Base-by-base conservation (phyloP, 2,797 vertebrate species). In the Sphenodon punctatus region DNA sequence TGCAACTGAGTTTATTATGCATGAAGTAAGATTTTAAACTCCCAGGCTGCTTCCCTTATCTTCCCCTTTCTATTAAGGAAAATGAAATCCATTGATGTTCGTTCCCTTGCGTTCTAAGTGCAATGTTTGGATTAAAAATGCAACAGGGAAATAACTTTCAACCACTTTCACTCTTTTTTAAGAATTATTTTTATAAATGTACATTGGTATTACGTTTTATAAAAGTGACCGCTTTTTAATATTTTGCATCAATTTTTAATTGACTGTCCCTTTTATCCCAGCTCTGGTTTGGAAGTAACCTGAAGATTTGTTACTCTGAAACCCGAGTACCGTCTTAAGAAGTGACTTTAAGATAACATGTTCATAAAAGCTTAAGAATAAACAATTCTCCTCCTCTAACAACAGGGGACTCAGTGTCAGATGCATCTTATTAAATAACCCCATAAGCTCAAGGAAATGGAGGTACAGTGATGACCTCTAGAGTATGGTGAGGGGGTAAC, bases 51-150 rank as follows among this genome's bases (percentile, higher is more conserved):
- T 66, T 49, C 38, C 60, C 85, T 41, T 74, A 60, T 36, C 72
- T 61, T 48, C 43, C 27, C 43, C 27, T 23, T 32, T 34, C 32
- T 27, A 74, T 67, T 41, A 38, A 82, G 64, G 30, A 51, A 72
- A 55, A 51, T 15, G 1, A 56, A 75, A 36, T 27, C 2, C 4
- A 10, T 9, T 10, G 16, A 17, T 30, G 17, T 53, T 53, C 53
- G 51, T 53, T 30, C n/a, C 17, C 51, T 58, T 78, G 53, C 61
- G 45, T 82, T 77, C 49, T 32, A 1, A 10, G 30, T 82, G 58
- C 41, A 67, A 61, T 76, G 25, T 59, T 72, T 69, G 45, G 76
- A 78, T 82, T 86, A 72, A 84, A 87, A 68, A 64, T 43, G 75
- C 58, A 8, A 49, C 76, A 74, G 61, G 11, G 39, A 45, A 61